These are phyloP conservation scores for Camponotus pennsylvanicus DNA, from an alignment of 1,140 invertebrate species.

Conservation along the genomic window DNA sequence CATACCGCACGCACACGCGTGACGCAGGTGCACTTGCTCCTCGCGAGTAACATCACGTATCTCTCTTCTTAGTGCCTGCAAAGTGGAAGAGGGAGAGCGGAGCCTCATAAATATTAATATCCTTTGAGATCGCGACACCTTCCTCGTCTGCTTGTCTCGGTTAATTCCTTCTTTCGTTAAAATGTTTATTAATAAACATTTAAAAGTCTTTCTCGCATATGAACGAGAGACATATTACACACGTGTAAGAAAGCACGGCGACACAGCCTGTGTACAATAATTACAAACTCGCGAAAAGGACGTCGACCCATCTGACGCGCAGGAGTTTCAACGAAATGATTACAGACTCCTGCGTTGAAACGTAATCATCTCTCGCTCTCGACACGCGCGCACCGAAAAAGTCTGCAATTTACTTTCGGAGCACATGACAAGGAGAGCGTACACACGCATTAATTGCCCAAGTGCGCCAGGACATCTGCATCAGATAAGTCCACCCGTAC, in stretches of 20 bases:
- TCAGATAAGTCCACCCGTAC: slow-evolving; percentile 15
- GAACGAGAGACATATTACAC: neutral
- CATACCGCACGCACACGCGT: slow-evolving; percentile 41
- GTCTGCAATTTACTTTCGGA: slow-evolving; percentile 42
- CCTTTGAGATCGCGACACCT: slow-evolving; percentile 41
- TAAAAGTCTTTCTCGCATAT: neutral
- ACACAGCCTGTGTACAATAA: slow-evolving; percentile 16
- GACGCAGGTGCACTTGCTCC: slow-evolving; percentile 62
- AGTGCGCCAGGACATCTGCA: slow-evolving; percentile 51
- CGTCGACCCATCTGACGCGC: slow-evolving; percentile 3
- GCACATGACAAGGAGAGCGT: slow-evolving; percentile 6
- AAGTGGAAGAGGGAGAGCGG: neutral
- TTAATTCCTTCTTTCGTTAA: slow-evolving; percentile 1
- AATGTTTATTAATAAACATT: slow-evolving; percentile 15
- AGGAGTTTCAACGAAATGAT: slow-evolving; percentile 22
- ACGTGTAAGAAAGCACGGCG: neutral
- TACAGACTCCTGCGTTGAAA: slow-evolving; percentile 28
- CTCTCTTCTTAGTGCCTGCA: slow-evolving; percentile 25
- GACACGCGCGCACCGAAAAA: neutral
- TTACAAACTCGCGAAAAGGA: slow-evolving; percentile 19
- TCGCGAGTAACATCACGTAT: neutral
- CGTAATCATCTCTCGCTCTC: neutral
- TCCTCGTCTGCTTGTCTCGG: neutral
- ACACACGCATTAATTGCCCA: neutral
- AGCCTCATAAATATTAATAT: slow-evolving; percentile 74